Evolutionary conservation across 37 sponge, comb jelly and placozoan species (phyloP), one percentile per base, ranked within the genome.

Genomic region (Spongilla lacustris): DNA sequence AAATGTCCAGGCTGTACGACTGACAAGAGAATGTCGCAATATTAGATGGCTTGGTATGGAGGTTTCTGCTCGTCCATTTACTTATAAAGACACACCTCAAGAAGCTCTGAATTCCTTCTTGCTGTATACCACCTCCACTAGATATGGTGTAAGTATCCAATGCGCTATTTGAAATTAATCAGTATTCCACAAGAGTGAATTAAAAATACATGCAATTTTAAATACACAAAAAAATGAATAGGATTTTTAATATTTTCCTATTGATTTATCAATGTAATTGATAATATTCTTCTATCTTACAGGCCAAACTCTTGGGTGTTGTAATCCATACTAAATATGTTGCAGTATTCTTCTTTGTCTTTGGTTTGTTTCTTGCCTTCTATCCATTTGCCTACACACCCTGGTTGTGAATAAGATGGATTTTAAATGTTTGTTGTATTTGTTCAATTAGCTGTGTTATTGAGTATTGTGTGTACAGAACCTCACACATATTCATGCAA

Each of bases 251-350:
- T 14, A 58, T 6, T 1, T 19, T 17, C 1, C 58, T 58, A 1
- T 58, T 19, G 8, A 58, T 58, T 17, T 41, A 41, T 3, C 41
- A 41, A 6, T 41, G 41, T 6, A 41, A 41, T 41, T 9, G 41
- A 3, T 41, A 41, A 41, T 58, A 19, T 58, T 58, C 58, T 17
- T 17, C 58, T 14, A 13, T 14, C 14, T 17, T 58, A 14, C 87
- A 93, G 94, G 90, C 90, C 10, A 89, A 84, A 48, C 66, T 93
- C 74, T 89, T 85, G 4, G 32, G 76, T 0, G 81, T 93, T 0
- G 85, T 90, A 11, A 87, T 93, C 70, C 90, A 93, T 70, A 90
- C 90, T 24, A 75, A 84, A 28, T 66, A 81, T 31, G 87, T 93
- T 0, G 36, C 84, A 2, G 87, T 84, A 9, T 2, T 78, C 0